phyloP scores from a whole-genome alignment of 2,113 vertebrate genomes.

The Bubo bubo region DNA sequence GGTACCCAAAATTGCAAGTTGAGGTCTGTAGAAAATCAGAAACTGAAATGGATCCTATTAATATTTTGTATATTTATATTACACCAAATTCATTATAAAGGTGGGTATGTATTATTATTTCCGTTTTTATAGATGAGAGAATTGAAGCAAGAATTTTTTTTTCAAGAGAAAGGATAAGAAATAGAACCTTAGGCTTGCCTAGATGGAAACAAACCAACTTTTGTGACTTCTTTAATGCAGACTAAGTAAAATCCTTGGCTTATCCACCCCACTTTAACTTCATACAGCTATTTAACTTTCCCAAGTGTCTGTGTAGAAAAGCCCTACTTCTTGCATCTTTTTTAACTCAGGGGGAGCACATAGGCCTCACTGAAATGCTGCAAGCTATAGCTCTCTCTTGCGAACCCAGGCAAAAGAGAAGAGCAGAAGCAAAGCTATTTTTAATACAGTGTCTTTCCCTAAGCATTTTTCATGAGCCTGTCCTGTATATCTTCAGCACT shows the following conservation, averaged over 20 bases:
- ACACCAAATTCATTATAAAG: neutral
- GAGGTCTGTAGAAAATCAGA: neutral
- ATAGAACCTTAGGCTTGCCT: neutral
- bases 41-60: neutral
- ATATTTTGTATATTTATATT: neutral
- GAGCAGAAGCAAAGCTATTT: neutral
- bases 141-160: neutral
- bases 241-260: neutral
- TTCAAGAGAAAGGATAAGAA: neutral
- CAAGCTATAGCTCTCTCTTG: neutral
- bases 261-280: neutral
- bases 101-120: neutral
- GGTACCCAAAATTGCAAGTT: neutral
- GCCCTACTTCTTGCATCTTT: neutral
- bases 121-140: neutral
- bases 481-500: neutral
- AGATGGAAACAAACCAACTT: neutral
- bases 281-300: neutral
- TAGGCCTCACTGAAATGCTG: neutral
- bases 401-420: conserved; percentile 25
- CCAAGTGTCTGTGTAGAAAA: neutral
- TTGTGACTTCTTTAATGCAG: neutral
- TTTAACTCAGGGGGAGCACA: neutral
- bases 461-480: neutral
- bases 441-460: neutral